Base-by-base conservation (phyloP, 92 coral and sea anemone species). In the Heliopora coerulea region DNA sequence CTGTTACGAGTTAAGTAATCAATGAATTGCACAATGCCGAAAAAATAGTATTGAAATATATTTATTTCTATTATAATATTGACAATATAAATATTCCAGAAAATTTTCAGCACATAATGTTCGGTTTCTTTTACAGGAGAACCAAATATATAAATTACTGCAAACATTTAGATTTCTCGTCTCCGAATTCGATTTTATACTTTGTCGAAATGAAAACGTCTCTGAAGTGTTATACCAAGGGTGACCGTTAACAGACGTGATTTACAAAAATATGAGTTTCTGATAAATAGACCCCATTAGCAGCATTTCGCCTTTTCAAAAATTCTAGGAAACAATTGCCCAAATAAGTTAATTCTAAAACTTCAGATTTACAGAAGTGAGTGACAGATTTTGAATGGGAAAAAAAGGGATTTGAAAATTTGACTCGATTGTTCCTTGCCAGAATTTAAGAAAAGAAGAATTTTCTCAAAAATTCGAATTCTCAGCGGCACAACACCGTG, bases 11-110 rank as follows among this genome's bases (percentile, higher is more conserved):
- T n/a, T n/a, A n/a, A n/a, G n/a, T n/a, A n/a, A n/a, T n/a, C n/a
- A n/a, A n/a, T n/a, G n/a, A n/a, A n/a, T n/a, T n/a, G n/a, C n/a
- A n/a, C 58, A 17, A 5, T 19, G 42, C 42, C 42, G 10, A 6
- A 6, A 41, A 19, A 21, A 15, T 70, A 31, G 32, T 70, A 70
- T 70, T 54, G 63, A 70, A 70, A 70, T 70, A 70, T 52, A 70
- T 70, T 70, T 70, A 70, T 70, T 67, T 70, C 77, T 70, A 54
- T 67, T 70, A 69, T 69, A 69, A 69, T 69, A 70, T 70, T 52
- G 48, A 54, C 77, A 70, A 68, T 70, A 70, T 70, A 70, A 70
- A 70, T 70, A 70, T 70, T 70, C 57, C 77, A 70, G 75, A 68
- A 34, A 23, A 26, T 21, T 69, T 69, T 7, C 27, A 23, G 58